Evolutionary conservation across 2,113 vertebrate species (phyloP), one percentile per base, ranked within the genome.

Genomic region (Lagopus muta): DNA sequence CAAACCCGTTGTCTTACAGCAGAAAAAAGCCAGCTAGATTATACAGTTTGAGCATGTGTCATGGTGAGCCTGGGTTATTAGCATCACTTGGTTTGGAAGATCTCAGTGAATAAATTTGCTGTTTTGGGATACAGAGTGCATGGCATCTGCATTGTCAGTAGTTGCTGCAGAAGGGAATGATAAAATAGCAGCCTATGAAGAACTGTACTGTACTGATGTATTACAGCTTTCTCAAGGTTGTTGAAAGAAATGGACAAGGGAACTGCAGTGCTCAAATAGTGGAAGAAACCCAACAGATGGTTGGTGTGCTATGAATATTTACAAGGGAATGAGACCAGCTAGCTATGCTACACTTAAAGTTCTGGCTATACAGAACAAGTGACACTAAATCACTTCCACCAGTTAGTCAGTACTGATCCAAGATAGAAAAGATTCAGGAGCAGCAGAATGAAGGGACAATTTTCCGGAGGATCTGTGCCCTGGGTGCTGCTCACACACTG

Each of bases 51-150:
- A 91, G 86, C 90, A 81, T 34, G 67, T 88, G 80, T 88, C 86
- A 70, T 74, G 69, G 67, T 94, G 82, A 95, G 88, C 80, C 61
- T 93, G 57, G 34, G 80, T 90, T 96, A 92, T 95, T 90, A 93
- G 80, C 76, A 82, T 66, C 88, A 90, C 79, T 0, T 0, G 14
- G 52, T 74, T 90, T 86, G 28, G 80, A 95, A 95, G 76, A 52
- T 34, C 43, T 88, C 8, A 2, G 88, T 91, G 92, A 95, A 94
- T 88, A 92, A 95, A 93, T 93, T 55, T 83, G 76, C 88, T 95
- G 90, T 90, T 95, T 90, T 93, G 90, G 93, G 86, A 90, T 74
- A 54, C 93, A 91, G 7, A 74, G 64, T 91, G 28, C 28, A 40
- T 0, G 0, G 61, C 71, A 52, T 93, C 88, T 94, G 94, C 85